phyloP scores from a whole-genome alignment of 2,797 vertebrate genomes.

The Falco naumanni region DNA sequence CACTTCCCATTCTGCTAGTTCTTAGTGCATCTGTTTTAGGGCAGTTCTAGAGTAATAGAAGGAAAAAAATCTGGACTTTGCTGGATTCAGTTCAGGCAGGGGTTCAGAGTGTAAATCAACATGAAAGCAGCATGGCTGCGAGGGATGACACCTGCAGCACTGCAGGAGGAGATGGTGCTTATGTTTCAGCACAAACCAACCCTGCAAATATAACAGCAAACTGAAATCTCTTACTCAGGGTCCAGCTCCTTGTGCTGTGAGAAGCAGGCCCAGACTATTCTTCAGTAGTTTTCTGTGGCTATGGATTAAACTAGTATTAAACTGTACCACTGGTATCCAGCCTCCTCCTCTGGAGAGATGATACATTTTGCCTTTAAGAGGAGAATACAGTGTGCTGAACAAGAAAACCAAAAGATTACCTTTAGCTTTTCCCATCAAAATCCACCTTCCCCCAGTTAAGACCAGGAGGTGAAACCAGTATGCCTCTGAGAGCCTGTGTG shows the following conservation, averaged over 20 bases:
- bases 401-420: not conserved
- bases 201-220: not conserved
- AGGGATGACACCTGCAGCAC: not conserved
- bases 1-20: not conserved
- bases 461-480: not conserved
- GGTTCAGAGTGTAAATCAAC: not conserved
- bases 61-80: not conserved
- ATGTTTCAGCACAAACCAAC: not conserved
- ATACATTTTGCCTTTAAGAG: not conserved
- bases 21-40: not conserved
- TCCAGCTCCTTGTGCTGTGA: not conserved
- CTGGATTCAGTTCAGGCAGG: not conserved
- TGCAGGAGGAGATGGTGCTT: not conserved
- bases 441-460: not conserved
- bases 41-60: not conserved
- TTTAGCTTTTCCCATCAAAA: not conserved
- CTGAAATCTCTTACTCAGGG: not conserved
- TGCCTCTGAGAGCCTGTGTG: not conserved
- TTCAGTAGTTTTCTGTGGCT: not conserved
- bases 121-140: not conserved
- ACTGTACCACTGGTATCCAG: not conserved
- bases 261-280: not conserved
- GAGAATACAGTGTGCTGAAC: not conserved
- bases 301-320: not conserved
- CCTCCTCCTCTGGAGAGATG: not conserved